phyloP scores from a whole-genome alignment of 2,113 vertebrate species.

The Siphamia tubifer region DNA sequence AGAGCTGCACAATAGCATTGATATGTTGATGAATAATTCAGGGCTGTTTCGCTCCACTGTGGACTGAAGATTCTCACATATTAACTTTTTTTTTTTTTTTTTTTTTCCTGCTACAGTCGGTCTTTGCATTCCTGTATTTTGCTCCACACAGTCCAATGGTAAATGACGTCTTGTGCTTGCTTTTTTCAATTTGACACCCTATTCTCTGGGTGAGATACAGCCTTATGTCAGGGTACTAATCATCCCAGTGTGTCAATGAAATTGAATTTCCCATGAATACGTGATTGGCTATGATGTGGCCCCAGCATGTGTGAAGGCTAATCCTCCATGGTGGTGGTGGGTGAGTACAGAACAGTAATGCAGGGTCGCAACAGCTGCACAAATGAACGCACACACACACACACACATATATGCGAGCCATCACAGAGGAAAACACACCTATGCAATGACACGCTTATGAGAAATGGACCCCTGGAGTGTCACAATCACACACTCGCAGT shows the following conservation, averaged over 20 bases:
- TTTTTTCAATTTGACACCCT: slow-evolving; percentile 73
- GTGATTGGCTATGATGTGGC: slow-evolving; percentile 67
- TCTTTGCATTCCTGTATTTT: slow-evolving; percentile 20
- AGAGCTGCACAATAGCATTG: background rate
- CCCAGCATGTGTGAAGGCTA: slow-evolving; percentile 39
- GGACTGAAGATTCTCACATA: slow-evolving; percentile 21
- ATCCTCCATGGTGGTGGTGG: slow-evolving; percentile 32
- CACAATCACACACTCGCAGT: slow-evolving; percentile 38
- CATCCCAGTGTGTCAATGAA: slow-evolving; percentile 54
- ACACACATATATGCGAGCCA: background rate
- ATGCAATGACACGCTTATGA: slow-evolving; percentile 39
- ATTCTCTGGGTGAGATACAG: slow-evolving; percentile 49
- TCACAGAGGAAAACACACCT: slow-evolving; percentile 22
- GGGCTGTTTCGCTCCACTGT: background rate
- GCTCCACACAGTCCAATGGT: slow-evolving; percentile 30
- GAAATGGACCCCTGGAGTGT: slow-evolving; percentile 40
- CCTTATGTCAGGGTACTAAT: slow-evolving; percentile 56
- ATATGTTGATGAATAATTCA: slow-evolving; percentile 43
- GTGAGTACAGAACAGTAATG: background rate
- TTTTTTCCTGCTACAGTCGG: background rate
- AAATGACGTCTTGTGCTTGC: slow-evolving; percentile 39
- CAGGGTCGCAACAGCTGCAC: slow-evolving; percentile 33
- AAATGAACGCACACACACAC: background rate
- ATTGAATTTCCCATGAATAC: slow-evolving; percentile 73
- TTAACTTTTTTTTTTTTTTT: slow-evolving; percentile 29